Base-by-base conservation (phyloP, 1,140 invertebrate genomes). In the Zaprionus nigranus region DNA sequence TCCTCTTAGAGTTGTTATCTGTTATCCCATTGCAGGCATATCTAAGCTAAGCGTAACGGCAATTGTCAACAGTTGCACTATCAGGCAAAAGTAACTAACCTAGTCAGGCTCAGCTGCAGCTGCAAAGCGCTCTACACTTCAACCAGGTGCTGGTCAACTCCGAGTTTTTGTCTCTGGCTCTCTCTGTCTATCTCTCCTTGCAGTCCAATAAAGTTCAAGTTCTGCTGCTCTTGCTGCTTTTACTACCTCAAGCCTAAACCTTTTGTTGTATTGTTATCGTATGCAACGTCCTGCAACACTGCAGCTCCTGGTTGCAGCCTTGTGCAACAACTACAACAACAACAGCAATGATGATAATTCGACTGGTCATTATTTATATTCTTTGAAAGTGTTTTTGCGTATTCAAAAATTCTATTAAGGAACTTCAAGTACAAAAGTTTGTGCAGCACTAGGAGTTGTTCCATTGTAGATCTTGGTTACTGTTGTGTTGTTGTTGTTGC, bases 331-430 rank as follows among this genome's bases (percentile, higher is more conserved):
- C 63, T 62, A 38, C 58, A 67, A 22, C 62, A 60, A 34, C 54
- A 57, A 49, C 65, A 74, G 40, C 43, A 49, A 65, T 81, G 71
- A 80, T 88, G 85, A 88, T 88, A 90, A 90, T 90, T 90, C 82
- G 76, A 90, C 85, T 82, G 70, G 87, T 83, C 86, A 90, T 90
- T 90, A 90, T 90, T 90, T 90, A 90, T 90, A 90, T 91, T 90
- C 86, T 86, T 90, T 90, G 86, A 90, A 91, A 91, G 86, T 90
- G 86, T 90, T 90, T 88, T 90, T 91, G 82, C 87, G 79, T 90
- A 90, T 90, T 90, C 86, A 90, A 90, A 90, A 90, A 90, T 90
- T 90, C 86, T 90, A 90, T 91, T 90, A 90, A 90, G 87, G 86
- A 90, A 91, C 79, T 90, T 80, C 78, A 84, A 90, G 81, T 82